Evolutionary conservation across 2,113 vertebrate genomes (phyloP), one percentile per base, ranked within the genome.

Genomic region (Thomomys bottae): DNA sequence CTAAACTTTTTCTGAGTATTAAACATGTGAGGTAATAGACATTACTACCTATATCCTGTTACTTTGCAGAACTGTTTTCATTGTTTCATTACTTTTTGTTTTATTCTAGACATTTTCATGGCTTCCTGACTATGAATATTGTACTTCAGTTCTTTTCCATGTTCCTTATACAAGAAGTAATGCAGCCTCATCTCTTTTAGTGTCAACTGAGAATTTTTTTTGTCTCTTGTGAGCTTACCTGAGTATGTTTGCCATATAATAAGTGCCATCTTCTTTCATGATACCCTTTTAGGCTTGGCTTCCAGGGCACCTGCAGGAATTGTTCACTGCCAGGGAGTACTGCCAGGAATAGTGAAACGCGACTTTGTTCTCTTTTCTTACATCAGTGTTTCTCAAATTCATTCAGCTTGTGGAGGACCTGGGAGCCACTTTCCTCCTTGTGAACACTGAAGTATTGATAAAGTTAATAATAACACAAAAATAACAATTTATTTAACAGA

Each of bases 401-500:
- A 54, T 73, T 84, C 49, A 77, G 81, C 64, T 83, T 34, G 64
- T 59, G 63, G 67, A 90, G 12, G 70, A 67, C 42, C 87, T 82
- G 61, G 79, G 88, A 88, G 72, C 90, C 26, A 57, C 93, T 76
- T 82, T 89, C 82, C 26, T 91, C 64, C 88, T 57, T 59, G 32
- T 71, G 75, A 88, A 76, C 59, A 34, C 79, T 23, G 67, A 91
- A 85, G 73, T 92, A 36, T 23, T 71, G 9, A 9, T 34, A 59
- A 66, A 45, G 45, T 81, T 90, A 73, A 85, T 91, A 81, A 78
- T 66, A 36, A 85, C 49, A n/a, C 49, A 17, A 54, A 8, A 76
- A 94, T 73, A 32, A 34, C 87, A 57, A 63, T 88, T 89, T 94
- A 89, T 78, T 70, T 66, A 92, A 77, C 79, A 68, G 49, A 78